Evolutionary conservation across 2,888 invertebrate species (phyloP), one percentile per base, ranked within the genome.

Genomic region (Geotrupes spiniger): DNA sequence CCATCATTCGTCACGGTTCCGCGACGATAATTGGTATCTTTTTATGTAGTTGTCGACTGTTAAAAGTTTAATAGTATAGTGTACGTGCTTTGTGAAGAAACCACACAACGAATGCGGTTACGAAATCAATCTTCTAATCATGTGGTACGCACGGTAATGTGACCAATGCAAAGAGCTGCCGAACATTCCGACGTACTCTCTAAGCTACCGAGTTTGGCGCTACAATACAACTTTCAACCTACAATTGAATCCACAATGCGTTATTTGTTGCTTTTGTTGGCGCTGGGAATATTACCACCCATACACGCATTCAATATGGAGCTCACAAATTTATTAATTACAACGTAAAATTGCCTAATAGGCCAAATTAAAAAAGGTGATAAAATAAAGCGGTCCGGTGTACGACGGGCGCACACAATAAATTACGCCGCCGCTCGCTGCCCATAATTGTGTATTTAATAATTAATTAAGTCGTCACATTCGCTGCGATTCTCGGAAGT

Each of bases 1-100:
- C 57, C 58, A 60, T 57, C 51, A 47, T 53, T 53, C 51, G 46
- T 33, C 31, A 51, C 43, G 46, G 46, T 51, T 43, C 31, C 43
- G 36, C 45, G 45, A 43, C 17, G 38, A 46, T 51, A 51, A 51
- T 51, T 51, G 51, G 46, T 46, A 47, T 43, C 42, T 51, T 33
- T 50, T 49, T 49, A 45, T 46, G 42, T 48, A 48, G 38, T 48
- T 42, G 48, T 48, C 48, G 44, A 37, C 33, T 37, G 49, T 49
- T 42, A 49, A 42, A 49, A 49, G 39, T 49, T 49, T 49, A 49
- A 49, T 49, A 38, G 43, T 17, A 31, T 36, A 41, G 29, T 37
- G 33, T 39, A 37, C 38, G 41, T 40, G 46, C 38, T 40, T 46
- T 46, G 46, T 46, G 36, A 41, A 41, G 46, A 36, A 41, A 36